Evolutionary conservation across 2,113 vertebrate genomes (phyloP).

Genomic region (Chaenogobius annularis): DNA sequence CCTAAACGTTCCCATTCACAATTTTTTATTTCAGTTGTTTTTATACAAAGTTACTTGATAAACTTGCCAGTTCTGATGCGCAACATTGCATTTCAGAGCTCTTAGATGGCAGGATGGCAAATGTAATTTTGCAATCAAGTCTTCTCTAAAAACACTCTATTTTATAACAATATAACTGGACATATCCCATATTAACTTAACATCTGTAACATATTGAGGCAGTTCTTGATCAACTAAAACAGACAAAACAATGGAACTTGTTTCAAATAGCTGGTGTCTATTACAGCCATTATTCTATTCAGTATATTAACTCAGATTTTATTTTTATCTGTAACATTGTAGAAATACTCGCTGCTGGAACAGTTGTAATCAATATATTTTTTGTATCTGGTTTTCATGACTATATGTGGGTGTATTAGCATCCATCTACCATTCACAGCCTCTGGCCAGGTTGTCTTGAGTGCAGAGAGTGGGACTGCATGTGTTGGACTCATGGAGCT

Average conservation of each 20-base stretch:
- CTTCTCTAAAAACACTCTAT: conserved; percentile 33
- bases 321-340: conserved; percentile 89
- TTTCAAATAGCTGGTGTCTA: conserved; percentile 98
- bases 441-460: conserved; percentile 82
- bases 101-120: conserved; percentile 40
- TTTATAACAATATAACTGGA: conserved; percentile 58
- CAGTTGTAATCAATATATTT: conserved; percentile 91
- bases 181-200: conserved; percentile 42
- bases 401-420: conserved; percentile 65
- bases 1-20: conserved; percentile 15
- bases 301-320: conserved; percentile 85
- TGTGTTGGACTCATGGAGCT: conserved; percentile 59
- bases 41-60: conserved; percentile 84
- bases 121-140: conserved; percentile 37
- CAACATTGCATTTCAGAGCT: conserved; percentile 71
- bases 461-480: conserved; percentile 55
- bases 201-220: conserved; percentile 42
- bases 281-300: conserved; percentile 88
- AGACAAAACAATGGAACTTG: conserved; percentile 76
- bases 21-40: conserved; percentile 40
- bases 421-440: conserved; percentile 76
- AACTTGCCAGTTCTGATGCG: conserved; percentile 86
- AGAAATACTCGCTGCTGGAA: conserved; percentile 97
- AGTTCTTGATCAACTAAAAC: conserved; percentile 58
- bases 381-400: conserved; percentile 84